Conservation (phyloP, 2,113 vertebrate species). For the Myrmecobius fasciatus region DNA sequence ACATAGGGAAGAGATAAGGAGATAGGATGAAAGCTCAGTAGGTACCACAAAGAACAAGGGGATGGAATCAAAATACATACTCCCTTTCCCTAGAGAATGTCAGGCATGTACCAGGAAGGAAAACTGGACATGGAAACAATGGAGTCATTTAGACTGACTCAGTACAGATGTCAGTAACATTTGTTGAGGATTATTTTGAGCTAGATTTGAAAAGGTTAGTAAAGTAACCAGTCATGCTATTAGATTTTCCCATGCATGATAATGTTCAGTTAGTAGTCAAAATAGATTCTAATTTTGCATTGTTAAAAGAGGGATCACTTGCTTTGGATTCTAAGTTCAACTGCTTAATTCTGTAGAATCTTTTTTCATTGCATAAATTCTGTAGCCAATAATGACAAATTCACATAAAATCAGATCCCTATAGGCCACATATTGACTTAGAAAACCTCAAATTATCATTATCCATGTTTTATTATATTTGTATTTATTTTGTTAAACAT, state of each 20-base stretch:
- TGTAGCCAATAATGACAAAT: not conserved
- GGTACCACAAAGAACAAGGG: not conserved
- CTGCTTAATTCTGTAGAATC: constrained; percentile 14
- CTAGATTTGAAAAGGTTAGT: constrained; percentile 73
- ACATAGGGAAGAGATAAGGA: not conserved
- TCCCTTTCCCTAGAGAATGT: not conserved
- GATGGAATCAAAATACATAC: not conserved
- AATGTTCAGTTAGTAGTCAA: constrained; percentile 62
- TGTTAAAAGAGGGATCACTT: constrained; percentile 47
- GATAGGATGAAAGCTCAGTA: not conserved
- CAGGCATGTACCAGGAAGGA: not conserved
- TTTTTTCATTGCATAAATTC: constrained; percentile 24
- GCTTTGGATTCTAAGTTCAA: constrained; percentile 53
- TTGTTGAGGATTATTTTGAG: constrained; percentile 74
- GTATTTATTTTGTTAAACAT: too few species aligned
- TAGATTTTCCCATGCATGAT: constrained; percentile 56
- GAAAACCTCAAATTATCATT: not conserved
- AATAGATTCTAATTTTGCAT: constrained; percentile 63
- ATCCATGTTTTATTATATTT: not conserved
- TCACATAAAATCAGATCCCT: not conserved
- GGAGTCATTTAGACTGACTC: not conserved
- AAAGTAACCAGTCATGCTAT: constrained; percentile 69
- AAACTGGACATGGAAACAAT: not conserved
- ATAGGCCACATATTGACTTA: not conserved
- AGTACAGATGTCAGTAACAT: not conserved